Evolutionary conservation across 2,888 invertebrate species (phyloP), one percentile per base, ranked within the genome.

Genomic region (Drosophila meridiana): DNA sequence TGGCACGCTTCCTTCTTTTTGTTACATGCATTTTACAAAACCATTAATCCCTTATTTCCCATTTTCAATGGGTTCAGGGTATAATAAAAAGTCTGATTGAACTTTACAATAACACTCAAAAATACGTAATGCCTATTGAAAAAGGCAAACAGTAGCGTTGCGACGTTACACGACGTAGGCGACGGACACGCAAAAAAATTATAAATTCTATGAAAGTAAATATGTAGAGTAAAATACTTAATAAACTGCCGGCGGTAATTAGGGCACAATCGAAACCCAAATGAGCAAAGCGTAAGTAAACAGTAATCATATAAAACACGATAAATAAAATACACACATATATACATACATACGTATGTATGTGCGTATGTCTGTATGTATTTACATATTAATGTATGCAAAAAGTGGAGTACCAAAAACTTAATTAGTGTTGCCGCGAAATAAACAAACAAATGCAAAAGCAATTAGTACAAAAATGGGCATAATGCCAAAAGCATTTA

Each of bases 381-480:
- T 13, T 3, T 20, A 26, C 6, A 34, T 20, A 20, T 34, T 34
- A 26, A 36, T 53, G 26, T 36, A 20, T 26, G 26, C 52, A 20
- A 11, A 52, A 20, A 11, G 36, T 36, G 8, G 11, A 42, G 20
- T 59, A 45, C 20, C 52, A 40, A 58, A 20, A 55, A 65, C 58
- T 72, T 76, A 76, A 76, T 76, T 76, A 72, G 64, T 53, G 38
- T 45, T 59, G 52, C 50, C 59, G 63, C 43, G 8, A 76, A 48
- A 60, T 68, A 53, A 64, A 76, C 76, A 76, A 76, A 76, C 76
- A 76, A 72, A 67, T 60, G 56, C 52, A 63, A 60, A 75, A 60
- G 76, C 72, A 76, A 43, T 42, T n/a, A 42, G n/a, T 42, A 40
- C 40, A 7, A 40, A 40, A 40, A 40, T 40, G 4, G 7, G 14